phyloP scores from a whole-genome alignment of 1,140 invertebrate species.

The Aphaenogaster rudis region DNA sequence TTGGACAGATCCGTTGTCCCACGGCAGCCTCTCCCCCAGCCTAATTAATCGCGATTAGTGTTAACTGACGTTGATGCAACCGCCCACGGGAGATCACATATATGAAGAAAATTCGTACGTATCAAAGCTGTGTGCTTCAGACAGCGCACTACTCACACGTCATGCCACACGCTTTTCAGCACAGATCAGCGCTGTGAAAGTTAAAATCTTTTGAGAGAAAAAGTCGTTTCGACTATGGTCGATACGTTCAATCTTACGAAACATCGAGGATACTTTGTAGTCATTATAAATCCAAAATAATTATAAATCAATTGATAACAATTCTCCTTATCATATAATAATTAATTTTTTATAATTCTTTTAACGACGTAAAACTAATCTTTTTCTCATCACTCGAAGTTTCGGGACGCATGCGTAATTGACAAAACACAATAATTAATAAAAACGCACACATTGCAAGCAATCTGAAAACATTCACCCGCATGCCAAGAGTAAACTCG shows the following conservation, averaged over 20 bases:
- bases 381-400: slow-evolving; percentile 20
- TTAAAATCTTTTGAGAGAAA: background rate
- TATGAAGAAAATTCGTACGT: slow-evolving; percentile 29
- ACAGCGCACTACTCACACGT: slow-evolving; percentile 51
- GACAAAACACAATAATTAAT: slow-evolving; percentile 37
- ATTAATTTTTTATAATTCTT: background rate
- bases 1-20: slow-evolving; percentile 21
- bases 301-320: background rate
- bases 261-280: slow-evolving; percentile 12
- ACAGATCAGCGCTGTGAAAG: slow-evolving; percentile 18
- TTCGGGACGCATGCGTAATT: slow-evolving; percentile 27
- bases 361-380: background rate
- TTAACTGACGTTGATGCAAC: slow-evolving; percentile 48
- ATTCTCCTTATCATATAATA: background rate
- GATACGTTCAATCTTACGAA: background rate
- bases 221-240: slow-evolving; percentile 2
- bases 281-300: background rate
- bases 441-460: slow-evolving; percentile 53
- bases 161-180: slow-evolving; percentile 38
- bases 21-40: background rate
- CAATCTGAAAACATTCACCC: slow-evolving; percentile 30
- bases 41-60: slow-evolving; percentile 52
- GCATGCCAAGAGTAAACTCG: slow-evolving; percentile 41
- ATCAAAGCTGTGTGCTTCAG: slow-evolving; percentile 43
- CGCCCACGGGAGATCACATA: slow-evolving; percentile 16